Base-by-base conservation (phyloP, 1,140 invertebrate species). In the Drosophila fuyamai region DNA sequence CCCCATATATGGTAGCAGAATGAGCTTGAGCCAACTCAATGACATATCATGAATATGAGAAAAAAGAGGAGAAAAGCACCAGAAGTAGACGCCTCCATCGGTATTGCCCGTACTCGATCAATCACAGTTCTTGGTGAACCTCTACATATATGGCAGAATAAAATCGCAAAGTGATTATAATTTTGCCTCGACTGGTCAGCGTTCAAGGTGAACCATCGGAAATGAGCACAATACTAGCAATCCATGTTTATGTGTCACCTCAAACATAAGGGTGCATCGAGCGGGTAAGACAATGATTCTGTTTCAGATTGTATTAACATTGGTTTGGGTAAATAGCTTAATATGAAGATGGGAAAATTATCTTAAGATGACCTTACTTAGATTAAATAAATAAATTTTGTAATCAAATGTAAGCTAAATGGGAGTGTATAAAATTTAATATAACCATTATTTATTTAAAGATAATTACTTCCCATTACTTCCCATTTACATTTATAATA, bases 181-280 rank as follows among this genome's bases (percentile, higher is more conserved):
- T 18, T 48, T 68, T 38, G 63, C 36, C n/a, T 51, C 40, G 56
- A 63, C 68, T 77, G 81, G 82, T 71, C 82, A 81, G 47, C 62
- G 36, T 75, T 58, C 82, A 85, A 85, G 82, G 82, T 86, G 70
- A 86, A 68, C 60, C 54, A 71, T 76, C 79, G 78, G 79, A 86
- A 85, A 86, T 86, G 47, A 53, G 60, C 76, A 84, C 77, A 83
- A 70, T 76, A 79, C 46, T 66, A 51, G 68, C 67, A 50, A 54
- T 53, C 75, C 75, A 66, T 44, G 58, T 82, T 74, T 67, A 84
- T 85, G 78, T 85, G 81, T 74, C 81, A 81, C 62, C 73, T 76
- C 9, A 56, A 14, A 50, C 61, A 81, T 40, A 50, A 62, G 67
- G 77, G 62, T 84, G 67, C 60, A 56, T 74, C 78, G 51, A 53